Conservation (phyloP, 1,140 invertebrate species). For the Saccostrea cuccullata region DNA sequence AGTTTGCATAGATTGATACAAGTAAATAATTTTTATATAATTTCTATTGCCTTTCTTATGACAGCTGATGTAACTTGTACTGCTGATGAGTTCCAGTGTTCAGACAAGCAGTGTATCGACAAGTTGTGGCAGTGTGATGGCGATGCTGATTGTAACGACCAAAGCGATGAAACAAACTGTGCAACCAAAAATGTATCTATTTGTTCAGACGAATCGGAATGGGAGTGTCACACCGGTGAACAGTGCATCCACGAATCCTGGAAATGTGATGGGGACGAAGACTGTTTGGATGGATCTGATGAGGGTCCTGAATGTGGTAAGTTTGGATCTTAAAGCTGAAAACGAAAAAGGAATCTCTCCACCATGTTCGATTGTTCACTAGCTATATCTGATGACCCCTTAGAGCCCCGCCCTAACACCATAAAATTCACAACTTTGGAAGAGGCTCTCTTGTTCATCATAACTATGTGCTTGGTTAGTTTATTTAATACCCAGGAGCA, state of each 20-base stretch:
- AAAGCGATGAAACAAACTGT: slow-evolving; percentile 58
- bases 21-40: not conserved
- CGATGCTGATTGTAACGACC: slow-evolving; percentile 62
- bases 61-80: slow-evolving; percentile 12
- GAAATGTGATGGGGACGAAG: slow-evolving; percentile 80
- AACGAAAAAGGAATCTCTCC: too few species aligned
- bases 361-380: too few species aligned
- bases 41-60: not conserved
- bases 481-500: too few species aligned
- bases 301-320: slow-evolving; percentile 72
- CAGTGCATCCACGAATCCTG: slow-evolving; percentile 93
- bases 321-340: not conserved
- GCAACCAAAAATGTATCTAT: not conserved
- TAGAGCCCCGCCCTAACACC: too few species aligned
- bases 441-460: too few species aligned
- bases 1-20: too few species aligned
- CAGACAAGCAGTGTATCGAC: slow-evolving; percentile 71
- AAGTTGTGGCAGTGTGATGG: slow-evolving; percentile 73
- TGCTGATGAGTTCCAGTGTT: slow-evolving; percentile 47
- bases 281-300: slow-evolving; percentile 82
- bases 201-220: slow-evolving; percentile 16
- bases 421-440: too few species aligned
- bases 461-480: too few species aligned
- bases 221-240: slow-evolving; percentile 17
- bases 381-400: too few species aligned